Evolutionary conservation across 2,888 invertebrate genomes (phyloP), one percentile per base, ranked within the genome.

Genomic region (Allacma fusca): DNA sequence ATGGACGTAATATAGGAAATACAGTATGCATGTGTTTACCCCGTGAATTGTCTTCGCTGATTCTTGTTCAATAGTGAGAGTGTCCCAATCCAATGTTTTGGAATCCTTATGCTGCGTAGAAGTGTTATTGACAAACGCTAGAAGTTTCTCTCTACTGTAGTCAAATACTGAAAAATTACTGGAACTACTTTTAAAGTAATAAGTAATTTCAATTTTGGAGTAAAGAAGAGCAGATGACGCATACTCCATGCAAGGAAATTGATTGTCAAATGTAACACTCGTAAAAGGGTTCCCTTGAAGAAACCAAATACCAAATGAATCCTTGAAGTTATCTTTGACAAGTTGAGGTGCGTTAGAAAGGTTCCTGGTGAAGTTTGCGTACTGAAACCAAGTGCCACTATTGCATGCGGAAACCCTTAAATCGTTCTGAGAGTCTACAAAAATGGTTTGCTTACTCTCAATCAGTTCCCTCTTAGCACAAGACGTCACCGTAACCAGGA

Each of bases 321-420:
- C 34, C 28, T 29, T 67, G 19, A 29, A 67, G 34, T 34, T 67
- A 1, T 67, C 64, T 64, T 64, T n/a, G 4, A 34, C 29, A 1
- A 67, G 16, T 28, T 23, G 19, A 28, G 24, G 28, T 26, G 28
- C 67, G 16, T 67, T 67, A n/a, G 23, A n/a, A 5, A 67, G 67
- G 19, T 67, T 13, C 9, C 34, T 21, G 29, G 34, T 67, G n/a
- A n/a, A 16, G 19, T 67, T 29, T 21, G 34, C 34, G 21, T 34
- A 67, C 21, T 34, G 28, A 67, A 67, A 67, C 67, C 67, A 67
- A 28, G n/a, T 34, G 13, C 29, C 67, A 67, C 67, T 67, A 9
- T 67, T 67, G 21, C 67, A 67, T 24, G 19, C 12, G 16, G 29
- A 29, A 21, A 29, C 13, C 1, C 23, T n/a, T 16, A 62, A 23